Evolutionary conservation across 2,113 vertebrate species (phyloP), one percentile per base, ranked within the genome.

Genomic region (Noctilio leporinus): DNA sequence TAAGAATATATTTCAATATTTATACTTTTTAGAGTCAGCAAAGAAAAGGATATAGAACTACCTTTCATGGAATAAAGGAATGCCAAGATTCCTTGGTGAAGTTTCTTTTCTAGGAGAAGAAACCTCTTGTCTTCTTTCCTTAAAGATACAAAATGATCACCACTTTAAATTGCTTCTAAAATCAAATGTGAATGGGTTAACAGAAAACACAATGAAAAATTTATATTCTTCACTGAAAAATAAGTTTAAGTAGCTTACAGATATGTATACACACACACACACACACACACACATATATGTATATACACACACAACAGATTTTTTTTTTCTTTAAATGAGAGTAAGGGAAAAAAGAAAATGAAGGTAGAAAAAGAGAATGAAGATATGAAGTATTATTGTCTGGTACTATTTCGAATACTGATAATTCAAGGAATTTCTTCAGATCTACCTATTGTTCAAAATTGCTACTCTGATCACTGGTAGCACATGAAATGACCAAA

Each of bases 81-180:
- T 80, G 86, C 47, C 92, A 96, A 97, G 86, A 86, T 95, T 97
- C 84, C 87, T 97, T 95, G 97, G 65, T 94, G 95, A 96, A 95
- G 97, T 97, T 92, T 98, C 98, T 97, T 97, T 97, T 84, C 97
- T 98, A 96, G 97, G 96, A 96, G 97, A 98, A 98, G 97, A 92
- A 97, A 96, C 65, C 88, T 98, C 98, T 97, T 97, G 98, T 97
- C 93, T 97, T 97, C 96, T 98, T 95, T 96, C 97, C 98, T 98
- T 97, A 87, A 98, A 97, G 96, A 98, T 11, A 98, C 38, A 96
- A 97, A 96, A 97, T 86, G 86, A 97, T 95, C 86, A 92, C 82
- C 53, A 95, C 0, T 77, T 96, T 96, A 98, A 89, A 97, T 64
- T 97, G 73, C 80, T 96, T 98, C 96, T 85, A 97, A 59, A 26